phyloP scores from a whole-genome alignment of 2,888 invertebrate genomes.

The Ormyrus nitidulus region DNA sequence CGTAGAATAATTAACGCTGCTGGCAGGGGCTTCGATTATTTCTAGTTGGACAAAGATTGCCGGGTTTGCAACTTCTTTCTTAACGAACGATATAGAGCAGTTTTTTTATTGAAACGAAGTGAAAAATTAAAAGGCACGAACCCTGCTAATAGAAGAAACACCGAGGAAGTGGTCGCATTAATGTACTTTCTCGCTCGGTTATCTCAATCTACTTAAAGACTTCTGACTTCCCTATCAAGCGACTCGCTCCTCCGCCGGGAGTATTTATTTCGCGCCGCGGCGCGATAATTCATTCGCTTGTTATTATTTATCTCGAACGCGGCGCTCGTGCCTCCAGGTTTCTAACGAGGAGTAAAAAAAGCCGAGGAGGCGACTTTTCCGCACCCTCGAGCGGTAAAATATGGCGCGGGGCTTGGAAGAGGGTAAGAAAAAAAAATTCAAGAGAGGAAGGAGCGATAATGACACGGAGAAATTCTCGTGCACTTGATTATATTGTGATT shows the following conservation, averaged over 20 bases:
- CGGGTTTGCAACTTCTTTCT: neutral
- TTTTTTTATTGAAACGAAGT: neutral
- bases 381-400: slow-evolving; percentile 42
- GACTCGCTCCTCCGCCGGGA: slow-evolving; percentile 19
- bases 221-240: slow-evolving; percentile 40
- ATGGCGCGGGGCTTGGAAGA: slow-evolving; percentile 27
- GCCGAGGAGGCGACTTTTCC: slow-evolving; percentile 37
- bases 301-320: slow-evolving; percentile 71
- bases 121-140: neutral
- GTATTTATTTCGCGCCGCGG: slow-evolving; percentile 62
- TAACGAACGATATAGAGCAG: neutral
- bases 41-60: neutral
- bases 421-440: slow-evolving; percentile 46
- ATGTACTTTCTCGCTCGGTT: slow-evolving; percentile 44
- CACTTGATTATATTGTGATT: slow-evolving; percentile 74
- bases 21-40: neutral
- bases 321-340: slow-evolving; percentile 59
- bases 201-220: slow-evolving; percentile 39
- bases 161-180: slow-evolving; percentile 25
- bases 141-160: slow-evolving; percentile 7
- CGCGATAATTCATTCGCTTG: slow-evolving; percentile 67
- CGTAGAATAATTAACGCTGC: neutral
- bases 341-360: slow-evolving; percentile 59
- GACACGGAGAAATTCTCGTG: slow-evolving; percentile 54
- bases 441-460: slow-evolving; percentile 48